Conservation (phyloP, 1,140 invertebrate species). For the Lasaia peninsularis region DNA sequence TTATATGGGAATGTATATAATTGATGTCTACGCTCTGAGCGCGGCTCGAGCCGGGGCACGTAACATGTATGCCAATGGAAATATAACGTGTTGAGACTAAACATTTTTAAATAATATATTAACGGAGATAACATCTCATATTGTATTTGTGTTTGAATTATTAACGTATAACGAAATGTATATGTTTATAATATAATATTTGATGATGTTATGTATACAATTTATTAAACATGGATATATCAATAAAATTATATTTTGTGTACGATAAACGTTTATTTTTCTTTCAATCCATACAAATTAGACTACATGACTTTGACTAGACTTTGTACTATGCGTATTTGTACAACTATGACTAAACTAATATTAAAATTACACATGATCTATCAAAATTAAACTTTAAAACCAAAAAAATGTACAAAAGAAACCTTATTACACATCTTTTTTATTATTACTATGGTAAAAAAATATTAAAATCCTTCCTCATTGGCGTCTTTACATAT, state of each 20-base stretch:
- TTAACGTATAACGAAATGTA: constrained; percentile 75
- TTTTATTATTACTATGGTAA: too few species aligned
- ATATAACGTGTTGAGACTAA: constrained; percentile 60
- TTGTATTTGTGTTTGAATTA: constrained; percentile 76
- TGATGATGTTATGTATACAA: constrained; percentile 77
- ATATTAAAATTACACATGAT: too few species aligned
- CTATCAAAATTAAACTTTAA: too few species aligned
- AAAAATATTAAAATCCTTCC: too few species aligned
- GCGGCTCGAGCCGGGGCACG: constrained; percentile 38
- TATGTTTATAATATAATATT: constrained; percentile 78
- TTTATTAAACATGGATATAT: constrained; percentile 78
- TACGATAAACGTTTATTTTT: constrained; percentile 72
- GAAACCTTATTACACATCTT: too few species aligned
- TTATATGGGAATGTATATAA: constrained; percentile 69
- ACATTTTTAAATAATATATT: constrained; percentile 61
- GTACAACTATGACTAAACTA: background rate
- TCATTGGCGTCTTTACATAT: too few species aligned
- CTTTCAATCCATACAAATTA: constrained; percentile 36
- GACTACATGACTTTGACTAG: constrained; percentile 46
- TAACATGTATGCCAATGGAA: constrained; percentile 45
- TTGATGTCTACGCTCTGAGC: constrained; percentile 33
- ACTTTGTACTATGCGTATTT: constrained; percentile 70
- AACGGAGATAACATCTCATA: constrained; percentile 75
- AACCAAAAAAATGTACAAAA: too few species aligned
- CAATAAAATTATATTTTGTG: constrained; percentile 80